Evolutionary conservation across 1,140 invertebrate genomes (phyloP).

Genomic region (Archivesica marissinica): DNA sequence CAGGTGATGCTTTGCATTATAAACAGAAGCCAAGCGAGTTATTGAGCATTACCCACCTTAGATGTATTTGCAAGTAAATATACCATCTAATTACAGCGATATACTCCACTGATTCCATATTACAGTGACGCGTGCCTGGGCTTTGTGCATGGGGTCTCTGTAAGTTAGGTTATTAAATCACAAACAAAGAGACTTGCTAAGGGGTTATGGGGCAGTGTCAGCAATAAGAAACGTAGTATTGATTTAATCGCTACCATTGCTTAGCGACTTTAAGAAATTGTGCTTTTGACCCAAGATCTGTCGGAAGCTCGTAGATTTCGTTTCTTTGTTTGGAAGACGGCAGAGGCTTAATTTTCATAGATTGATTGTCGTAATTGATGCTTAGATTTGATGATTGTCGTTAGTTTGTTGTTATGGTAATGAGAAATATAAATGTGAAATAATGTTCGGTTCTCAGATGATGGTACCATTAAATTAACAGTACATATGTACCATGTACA

Average conservation of each 20-base stretch:
- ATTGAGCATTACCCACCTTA: constrained; percentile 23
- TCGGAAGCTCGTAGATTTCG: constrained; percentile 52
- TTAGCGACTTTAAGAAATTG: constrained; percentile 53
- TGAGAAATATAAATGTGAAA: constrained; percentile 39
- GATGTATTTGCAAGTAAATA: constrained; percentile 63
- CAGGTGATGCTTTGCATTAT: constrained; percentile 48
- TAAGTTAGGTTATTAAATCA: constrained; percentile 62
- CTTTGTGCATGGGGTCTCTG: constrained; percentile 20
- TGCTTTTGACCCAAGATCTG: constrained; percentile 56
- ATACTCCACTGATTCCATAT: constrained; percentile 55
- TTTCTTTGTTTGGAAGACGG: constrained; percentile 55
- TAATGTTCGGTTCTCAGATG: too few relatives aligned
- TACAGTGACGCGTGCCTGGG: constrained; percentile 52
- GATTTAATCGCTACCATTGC: constrained; percentile 48
- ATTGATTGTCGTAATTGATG: constrained; percentile 61
- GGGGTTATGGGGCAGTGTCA: constrained; percentile 54
- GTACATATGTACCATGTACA: too few relatives aligned
- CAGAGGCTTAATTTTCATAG: constrained; percentile 60
- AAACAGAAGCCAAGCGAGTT: neutral
- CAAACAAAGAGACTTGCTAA: constrained; percentile 43
- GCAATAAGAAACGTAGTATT: constrained; percentile 59
- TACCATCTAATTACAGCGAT: constrained; percentile 61
- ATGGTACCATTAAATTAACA: too few relatives aligned
- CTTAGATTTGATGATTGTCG: constrained; percentile 49
- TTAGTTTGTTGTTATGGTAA: constrained; percentile 48